Percentiles rank a stretch among this genome's conserved stretches.
Conservation (phyloP, 2,888 invertebrate genomes). For the Polyommatus iphigenia region DNA sequence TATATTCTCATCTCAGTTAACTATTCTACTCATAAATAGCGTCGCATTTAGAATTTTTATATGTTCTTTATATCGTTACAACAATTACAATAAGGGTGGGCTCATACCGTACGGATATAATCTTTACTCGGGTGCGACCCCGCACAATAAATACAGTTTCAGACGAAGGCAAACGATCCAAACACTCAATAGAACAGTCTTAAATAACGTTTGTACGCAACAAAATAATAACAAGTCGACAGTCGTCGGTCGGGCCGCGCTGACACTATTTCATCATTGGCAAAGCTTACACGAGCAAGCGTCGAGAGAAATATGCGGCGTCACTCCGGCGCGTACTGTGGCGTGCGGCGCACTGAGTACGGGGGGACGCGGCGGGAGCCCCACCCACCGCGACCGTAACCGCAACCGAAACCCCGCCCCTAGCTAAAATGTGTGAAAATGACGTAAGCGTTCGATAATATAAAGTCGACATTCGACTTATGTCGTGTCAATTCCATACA, state of each 20-base stretch:
- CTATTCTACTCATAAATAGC: slow-evolving; percentile 73
- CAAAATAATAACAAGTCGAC: slow-evolving; percentile 63
- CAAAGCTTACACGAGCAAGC: slow-evolving; percentile 77
- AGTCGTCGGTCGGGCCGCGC: slow-evolving; percentile 53
- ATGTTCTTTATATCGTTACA: slow-evolving; percentile 60
- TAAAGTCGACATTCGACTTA: too few species aligned
- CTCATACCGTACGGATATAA: slow-evolving; percentile 57
- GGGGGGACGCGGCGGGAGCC: slow-evolving; percentile 42
- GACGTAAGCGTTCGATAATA: too few species aligned
- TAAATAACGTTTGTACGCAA: slow-evolving; percentile 76
- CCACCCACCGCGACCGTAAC: not conserved
- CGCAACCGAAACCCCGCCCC: not conserved
- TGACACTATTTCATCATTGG: slow-evolving; percentile 70
- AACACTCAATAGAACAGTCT: slow-evolving; percentile 77
- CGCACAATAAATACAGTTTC: slow-evolving; percentile 63
- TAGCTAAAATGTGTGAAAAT: not conserved
- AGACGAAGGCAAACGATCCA: slow-evolving; percentile 65
- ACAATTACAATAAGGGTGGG: slow-evolving; percentile 70
- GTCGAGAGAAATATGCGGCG: slow-evolving; percentile 66
- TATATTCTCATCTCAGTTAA: slow-evolving; percentile 73
- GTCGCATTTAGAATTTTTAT: slow-evolving; percentile 69
- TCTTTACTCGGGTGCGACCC: slow-evolving; percentile 47
- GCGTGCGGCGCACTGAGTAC: slow-evolving; percentile 37
- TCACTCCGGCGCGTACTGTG: slow-evolving; percentile 43
- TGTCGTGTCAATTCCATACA: too few species aligned